These are phyloP conservation scores for Montifringilla adamsi DNA, from an alignment of 2,113 vertebrate genomes.

Conservation along the genomic window DNA sequence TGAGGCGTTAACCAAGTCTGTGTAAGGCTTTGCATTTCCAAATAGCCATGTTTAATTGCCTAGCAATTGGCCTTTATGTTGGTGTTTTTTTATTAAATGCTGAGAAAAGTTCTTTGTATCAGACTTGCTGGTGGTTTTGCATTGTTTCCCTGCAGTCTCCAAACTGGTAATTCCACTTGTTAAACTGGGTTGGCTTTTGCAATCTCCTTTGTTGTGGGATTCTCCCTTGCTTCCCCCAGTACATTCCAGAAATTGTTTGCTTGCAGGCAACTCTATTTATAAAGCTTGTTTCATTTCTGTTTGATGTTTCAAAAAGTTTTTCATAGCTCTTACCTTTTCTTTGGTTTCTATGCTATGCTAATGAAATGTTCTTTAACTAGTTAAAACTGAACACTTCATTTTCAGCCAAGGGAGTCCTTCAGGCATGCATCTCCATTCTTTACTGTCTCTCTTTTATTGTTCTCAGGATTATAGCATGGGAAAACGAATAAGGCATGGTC, in stretches of 20 bases:
- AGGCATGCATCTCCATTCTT: neutral
- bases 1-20: neutral
- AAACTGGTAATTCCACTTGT: constrained; percentile 57
- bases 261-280: constrained; percentile 35
- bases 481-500: neutral
- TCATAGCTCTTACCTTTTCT: constrained; percentile 26
- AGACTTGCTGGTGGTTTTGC: neutral
- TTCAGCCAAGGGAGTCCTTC: neutral
- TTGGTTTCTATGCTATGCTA: constrained; percentile 2
- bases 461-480: neutral
- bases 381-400: neutral
- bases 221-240: constrained; percentile 37
- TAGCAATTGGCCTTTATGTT: neutral
- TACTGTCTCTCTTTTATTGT: neutral
- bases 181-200: constrained; percentile 34
- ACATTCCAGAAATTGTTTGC: constrained; percentile 56
- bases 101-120: constrained; percentile 27
- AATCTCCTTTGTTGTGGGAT: constrained; percentile 58
- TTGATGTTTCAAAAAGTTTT: constrained; percentile 39
- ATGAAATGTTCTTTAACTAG: neutral
- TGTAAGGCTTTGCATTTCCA: neutral
- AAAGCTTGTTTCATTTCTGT: constrained; percentile 28
- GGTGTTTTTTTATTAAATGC: neutral
- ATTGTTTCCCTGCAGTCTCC: neutral
- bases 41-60: neutral